Conservation (phyloP, 2,797 vertebrate species). For the Sebastolobus altivelis region DNA sequence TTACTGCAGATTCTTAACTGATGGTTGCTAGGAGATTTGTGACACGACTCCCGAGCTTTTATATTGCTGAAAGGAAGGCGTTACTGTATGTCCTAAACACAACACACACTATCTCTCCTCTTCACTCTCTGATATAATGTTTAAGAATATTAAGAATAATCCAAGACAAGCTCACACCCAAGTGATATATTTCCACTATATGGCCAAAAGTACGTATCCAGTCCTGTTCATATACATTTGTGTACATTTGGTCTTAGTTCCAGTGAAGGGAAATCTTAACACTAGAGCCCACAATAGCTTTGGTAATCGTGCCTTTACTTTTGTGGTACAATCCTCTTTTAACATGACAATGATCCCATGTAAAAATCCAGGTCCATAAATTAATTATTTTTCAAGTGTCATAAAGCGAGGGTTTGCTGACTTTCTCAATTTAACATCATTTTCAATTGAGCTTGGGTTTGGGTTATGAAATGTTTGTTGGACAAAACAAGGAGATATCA, state of each 20-base stretch:
- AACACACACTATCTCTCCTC: background rate
- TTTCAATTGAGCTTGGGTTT: no score
- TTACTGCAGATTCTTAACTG: constrained; percentile 18
- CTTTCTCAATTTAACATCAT: background rate
- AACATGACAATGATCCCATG: background rate
- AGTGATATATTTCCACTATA: no score
- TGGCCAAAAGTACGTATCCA: no score
- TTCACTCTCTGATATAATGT: background rate
- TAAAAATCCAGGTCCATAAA: background rate
- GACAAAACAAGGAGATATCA: background rate
- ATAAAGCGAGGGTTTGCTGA: background rate
- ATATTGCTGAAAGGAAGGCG: background rate
- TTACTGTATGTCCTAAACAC: background rate
- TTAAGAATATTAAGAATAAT: background rate
- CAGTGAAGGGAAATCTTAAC: background rate
- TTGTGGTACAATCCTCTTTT: background rate
- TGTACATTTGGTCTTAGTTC: background rate
- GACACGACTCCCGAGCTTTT: background rate
- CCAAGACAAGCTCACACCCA: rapidly evolving
- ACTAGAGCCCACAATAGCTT: background rate
- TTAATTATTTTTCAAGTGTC: rapidly evolving
- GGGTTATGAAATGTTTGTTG: background rate
- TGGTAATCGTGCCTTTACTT: background rate
- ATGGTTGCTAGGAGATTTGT: constrained; percentile 31
- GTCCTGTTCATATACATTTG: background rate